Conservation (phyloP, 2,797 vertebrate species). For the Cyclopterus lumpus region DNA sequence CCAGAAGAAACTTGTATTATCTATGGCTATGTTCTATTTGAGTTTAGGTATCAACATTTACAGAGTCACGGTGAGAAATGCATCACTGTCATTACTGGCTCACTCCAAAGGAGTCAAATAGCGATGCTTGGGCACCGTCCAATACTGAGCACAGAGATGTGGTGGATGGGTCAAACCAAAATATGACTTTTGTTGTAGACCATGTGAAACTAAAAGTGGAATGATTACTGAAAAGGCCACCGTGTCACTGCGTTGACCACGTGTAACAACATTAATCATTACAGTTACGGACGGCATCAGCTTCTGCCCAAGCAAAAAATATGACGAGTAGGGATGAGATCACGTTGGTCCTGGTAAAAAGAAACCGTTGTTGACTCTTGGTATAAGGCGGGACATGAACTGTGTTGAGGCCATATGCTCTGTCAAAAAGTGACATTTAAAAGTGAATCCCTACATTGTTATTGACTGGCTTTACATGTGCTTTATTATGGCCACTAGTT, state of each 20-base stretch:
- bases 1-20: background rate
- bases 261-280: background rate
- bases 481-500: background rate
- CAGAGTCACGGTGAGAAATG: background rate
- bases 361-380: background rate
- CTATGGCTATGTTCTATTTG: background rate
- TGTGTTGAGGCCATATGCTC: background rate
- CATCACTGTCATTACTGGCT: background rate
- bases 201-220: background rate
- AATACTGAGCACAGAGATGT: background rate
- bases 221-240: background rate
- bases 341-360: background rate
- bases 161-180: background rate
- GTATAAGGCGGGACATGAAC: background rate
- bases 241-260: background rate
- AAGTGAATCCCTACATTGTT: too few species aligned
- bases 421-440: too few species aligned
- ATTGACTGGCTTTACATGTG: background rate
- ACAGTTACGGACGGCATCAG: too few species aligned
- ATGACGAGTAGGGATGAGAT: background rate
- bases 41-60: background rate
- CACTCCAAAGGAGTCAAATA: background rate
- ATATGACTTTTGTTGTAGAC: background rate
- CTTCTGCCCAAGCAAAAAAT: background rate
- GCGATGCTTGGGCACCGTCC: background rate